Evolutionary conservation across 1,140 invertebrate species (phyloP).

Genomic region (Littorina saxatilis): DNA sequence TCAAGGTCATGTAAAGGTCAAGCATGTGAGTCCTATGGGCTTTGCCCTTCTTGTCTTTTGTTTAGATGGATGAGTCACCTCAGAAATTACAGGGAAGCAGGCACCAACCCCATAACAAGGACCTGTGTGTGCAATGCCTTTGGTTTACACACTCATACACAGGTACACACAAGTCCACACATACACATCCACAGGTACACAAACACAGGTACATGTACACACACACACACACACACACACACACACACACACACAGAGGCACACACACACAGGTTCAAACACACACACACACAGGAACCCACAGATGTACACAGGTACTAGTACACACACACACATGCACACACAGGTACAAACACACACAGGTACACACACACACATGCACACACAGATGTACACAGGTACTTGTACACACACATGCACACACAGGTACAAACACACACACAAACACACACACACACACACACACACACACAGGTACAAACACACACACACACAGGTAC

Average conservation of each 20-base stretch:
- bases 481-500: too few relatives aligned
- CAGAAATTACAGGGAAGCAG: too few relatives aligned
- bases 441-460: background rate
- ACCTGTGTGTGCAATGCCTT: too few relatives aligned
- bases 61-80: too few relatives aligned
- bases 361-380: conserved; percentile 2
- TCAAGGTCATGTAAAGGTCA: too few relatives aligned
- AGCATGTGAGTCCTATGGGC: too few relatives aligned
- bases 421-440: background rate
- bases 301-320: background rate
- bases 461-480: too few relatives aligned
- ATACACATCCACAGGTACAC: background rate
- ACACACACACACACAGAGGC: background rate
- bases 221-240: too few relatives aligned
- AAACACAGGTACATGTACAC: too few relatives aligned
- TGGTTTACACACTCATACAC: background rate
- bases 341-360: background rate
- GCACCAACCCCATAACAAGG: too few relatives aligned
- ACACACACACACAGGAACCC: background rate
- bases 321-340: background rate
- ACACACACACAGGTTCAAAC: too few relatives aligned
- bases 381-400: background rate
- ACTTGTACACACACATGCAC: background rate
- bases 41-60: too few relatives aligned
- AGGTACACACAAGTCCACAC: background rate